Conservation (phyloP, 2,797 vertebrate species). For the Sebastes hubbsi region DNA sequence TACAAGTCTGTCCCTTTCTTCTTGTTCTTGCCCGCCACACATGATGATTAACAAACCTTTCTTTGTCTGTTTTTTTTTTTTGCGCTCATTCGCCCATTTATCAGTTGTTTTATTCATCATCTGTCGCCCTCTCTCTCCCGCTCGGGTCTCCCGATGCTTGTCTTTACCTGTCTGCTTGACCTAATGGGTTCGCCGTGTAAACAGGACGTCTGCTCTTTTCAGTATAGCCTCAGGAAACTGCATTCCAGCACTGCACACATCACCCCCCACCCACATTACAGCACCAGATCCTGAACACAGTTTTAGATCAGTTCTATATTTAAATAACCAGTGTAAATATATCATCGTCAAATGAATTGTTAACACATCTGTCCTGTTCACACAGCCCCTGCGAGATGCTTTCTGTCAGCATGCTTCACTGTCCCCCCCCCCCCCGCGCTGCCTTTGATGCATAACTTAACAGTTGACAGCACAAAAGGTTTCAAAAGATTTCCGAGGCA, state of each 20-base stretch:
- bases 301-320: slow-evolving; percentile 61
- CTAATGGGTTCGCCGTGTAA: slow-evolving; percentile 29
- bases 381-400: slow-evolving; percentile 41
- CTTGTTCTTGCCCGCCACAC: not conserved
- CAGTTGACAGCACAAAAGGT: slow-evolving; percentile 28
- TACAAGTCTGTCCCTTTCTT: not conserved
- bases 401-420: slow-evolving; percentile 53
- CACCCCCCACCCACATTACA: not conserved
- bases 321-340: slow-evolving; percentile 66
- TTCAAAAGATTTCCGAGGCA: slow-evolving; percentile 33
- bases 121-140: not conserved
- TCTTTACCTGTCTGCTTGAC: slow-evolving; percentile 60
- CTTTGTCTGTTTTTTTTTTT: not conserved
- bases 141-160: slow-evolving; percentile 11
- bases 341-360: slow-evolving; percentile 57
- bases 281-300: slow-evolving; percentile 12
- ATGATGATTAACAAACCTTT: slow-evolving; percentile 8
- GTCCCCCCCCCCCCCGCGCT: slow-evolving; percentile 12
- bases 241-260: slow-evolving; percentile 26
- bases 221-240: slow-evolving; percentile 22
- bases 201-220: slow-evolving; percentile 41
- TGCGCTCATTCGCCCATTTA: not conserved
- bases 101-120: slow-evolving; percentile 27
- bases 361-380: slow-evolving; percentile 52
- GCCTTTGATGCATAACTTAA: slow-evolving; percentile 59